A percentile compares a stretch with the other conserved stretches of the same genome.
phyloP scores from a whole-genome alignment of 1,140 invertebrate genomes.

The Dryas iulia region DNA sequence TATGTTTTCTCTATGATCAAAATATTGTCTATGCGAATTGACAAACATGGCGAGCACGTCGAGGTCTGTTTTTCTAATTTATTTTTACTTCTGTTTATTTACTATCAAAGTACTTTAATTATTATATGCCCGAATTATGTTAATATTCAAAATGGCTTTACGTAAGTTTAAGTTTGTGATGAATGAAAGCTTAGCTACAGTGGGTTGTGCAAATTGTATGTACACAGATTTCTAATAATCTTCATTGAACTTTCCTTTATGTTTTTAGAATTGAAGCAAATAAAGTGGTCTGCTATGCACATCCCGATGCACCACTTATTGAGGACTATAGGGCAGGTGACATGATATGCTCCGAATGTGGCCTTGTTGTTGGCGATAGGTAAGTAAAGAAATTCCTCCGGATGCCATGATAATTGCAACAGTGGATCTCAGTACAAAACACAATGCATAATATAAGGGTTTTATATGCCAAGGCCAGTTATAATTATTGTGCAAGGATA shows the following conservation, averaged over 20 bases:
- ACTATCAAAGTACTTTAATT: conserved; percentile 33
- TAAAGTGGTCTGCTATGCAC: conserved; percentile 93
- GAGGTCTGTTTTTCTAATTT: conserved; percentile 76
- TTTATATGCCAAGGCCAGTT: conserved; percentile 31
- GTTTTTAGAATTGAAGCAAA: conserved; percentile 85
- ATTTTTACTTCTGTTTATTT: conserved; percentile 58
- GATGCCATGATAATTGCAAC: not conserved
- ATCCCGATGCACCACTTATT: conserved; percentile 97
- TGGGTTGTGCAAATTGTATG: conserved; percentile 17
- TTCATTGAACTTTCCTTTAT: conserved; percentile 53
- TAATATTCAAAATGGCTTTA: conserved; percentile 44
- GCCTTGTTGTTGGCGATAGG: conserved; percentile 99
- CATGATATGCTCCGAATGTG: conserved; percentile 99
- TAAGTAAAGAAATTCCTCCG: conserved; percentile 62
- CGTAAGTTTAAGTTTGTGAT: conserved; percentile 48
- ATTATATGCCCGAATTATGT: conserved; percentile 39
- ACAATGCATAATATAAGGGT: conserved; percentile 16
- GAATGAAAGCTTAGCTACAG: conserved; percentile 11
- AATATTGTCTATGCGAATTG: conserved; percentile 44
- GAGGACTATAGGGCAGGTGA: conserved; percentile 99
- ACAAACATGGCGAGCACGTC: conserved; percentile 80
- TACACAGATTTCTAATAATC: conserved; percentile 40
- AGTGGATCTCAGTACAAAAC: conserved; percentile 12
- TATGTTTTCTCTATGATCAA: not conserved
- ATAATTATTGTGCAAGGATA: conserved; percentile 33